These are phyloP conservation scores for Lagorchestes hirsutus DNA, from an alignment of 2,797 vertebrate genomes.

Conservation along the genomic window DNA sequence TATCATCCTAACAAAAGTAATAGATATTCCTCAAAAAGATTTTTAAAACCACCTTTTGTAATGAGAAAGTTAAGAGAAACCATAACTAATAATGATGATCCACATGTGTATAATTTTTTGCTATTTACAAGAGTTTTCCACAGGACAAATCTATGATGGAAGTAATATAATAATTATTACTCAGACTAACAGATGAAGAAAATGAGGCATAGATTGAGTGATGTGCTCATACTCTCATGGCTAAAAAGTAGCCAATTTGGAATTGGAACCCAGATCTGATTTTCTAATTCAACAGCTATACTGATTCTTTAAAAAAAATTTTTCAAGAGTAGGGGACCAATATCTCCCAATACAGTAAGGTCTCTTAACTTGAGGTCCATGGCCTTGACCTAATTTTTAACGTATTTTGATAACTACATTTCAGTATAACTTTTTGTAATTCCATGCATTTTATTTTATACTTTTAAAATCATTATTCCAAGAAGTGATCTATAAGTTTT, in stretches of 20 bases:
- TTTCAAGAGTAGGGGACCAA: neutral
- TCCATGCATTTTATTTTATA: neutral
- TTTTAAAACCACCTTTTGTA: neutral
- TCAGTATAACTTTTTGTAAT: neutral
- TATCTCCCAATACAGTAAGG: neutral
- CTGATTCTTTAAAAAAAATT: neutral
- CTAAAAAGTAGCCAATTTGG: neutral
- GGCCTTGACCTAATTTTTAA: neutral
- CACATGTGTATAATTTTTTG: neutral
- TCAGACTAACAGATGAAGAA: neutral
- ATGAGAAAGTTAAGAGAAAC: neutral
- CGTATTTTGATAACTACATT: neutral
- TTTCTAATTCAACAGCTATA: neutral
- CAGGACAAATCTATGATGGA: neutral
- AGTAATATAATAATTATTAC: neutral
- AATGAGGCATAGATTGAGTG: neutral
- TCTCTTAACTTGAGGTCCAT: neutral
- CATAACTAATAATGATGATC: neutral
- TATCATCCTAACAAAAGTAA: neutral
- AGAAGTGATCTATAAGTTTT: neutral
- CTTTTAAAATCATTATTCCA: neutral
- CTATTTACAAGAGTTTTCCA: neutral
- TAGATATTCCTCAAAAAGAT: neutral
- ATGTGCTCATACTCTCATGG: neutral
- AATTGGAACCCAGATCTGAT: neutral